phyloP scores from a whole-genome alignment of 2,888 invertebrate genomes.

The Acholoe squamosa region DNA sequence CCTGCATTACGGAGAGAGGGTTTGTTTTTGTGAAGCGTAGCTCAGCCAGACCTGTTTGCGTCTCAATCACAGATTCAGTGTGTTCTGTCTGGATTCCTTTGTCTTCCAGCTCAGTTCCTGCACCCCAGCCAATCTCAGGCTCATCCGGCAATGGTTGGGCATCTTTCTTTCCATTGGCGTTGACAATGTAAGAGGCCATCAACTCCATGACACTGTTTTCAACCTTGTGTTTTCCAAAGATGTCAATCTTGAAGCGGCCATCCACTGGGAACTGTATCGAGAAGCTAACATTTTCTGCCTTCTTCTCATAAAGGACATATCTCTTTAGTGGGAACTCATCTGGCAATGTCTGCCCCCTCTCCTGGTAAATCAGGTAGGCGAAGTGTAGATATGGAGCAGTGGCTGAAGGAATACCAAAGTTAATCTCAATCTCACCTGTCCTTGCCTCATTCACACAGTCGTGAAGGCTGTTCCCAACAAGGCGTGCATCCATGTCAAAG shows the following conservation, averaged over 20 bases:
- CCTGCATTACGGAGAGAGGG: constrained; percentile 76
- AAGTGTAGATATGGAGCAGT: constrained; percentile 73
- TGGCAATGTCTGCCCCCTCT: not conserved
- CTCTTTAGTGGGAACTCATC: constrained; percentile 73
- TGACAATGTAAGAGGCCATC: constrained; percentile 79
- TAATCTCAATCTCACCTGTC: constrained; percentile 76
- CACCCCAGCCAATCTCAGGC: constrained; percentile 81
- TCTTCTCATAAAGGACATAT: constrained; percentile 79
- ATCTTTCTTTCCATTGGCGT: constrained; percentile 73
- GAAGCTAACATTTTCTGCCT: constrained; percentile 74
- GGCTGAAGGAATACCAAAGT: constrained; percentile 74
- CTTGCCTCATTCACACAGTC: constrained; percentile 74
- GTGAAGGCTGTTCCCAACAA: constrained; percentile 72
- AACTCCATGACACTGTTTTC: constrained; percentile 78
- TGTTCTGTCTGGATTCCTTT: constrained; percentile 78
- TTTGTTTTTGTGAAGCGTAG: constrained; percentile 76
- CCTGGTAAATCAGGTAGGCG: constrained; percentile 76
- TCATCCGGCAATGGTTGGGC: constrained; percentile 79
- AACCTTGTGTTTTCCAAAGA: constrained; percentile 77
- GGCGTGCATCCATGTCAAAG: constrained; percentile 75
- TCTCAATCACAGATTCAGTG: constrained; percentile 76
- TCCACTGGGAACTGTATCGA: constrained; percentile 75
- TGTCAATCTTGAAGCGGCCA: constrained; percentile 80
- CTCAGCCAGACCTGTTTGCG: constrained; percentile 78
- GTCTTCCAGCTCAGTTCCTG: constrained; percentile 75